phyloP scores from a whole-genome alignment of 1,140 invertebrate genomes.

The Caenorhabditis inopinata region DNA sequence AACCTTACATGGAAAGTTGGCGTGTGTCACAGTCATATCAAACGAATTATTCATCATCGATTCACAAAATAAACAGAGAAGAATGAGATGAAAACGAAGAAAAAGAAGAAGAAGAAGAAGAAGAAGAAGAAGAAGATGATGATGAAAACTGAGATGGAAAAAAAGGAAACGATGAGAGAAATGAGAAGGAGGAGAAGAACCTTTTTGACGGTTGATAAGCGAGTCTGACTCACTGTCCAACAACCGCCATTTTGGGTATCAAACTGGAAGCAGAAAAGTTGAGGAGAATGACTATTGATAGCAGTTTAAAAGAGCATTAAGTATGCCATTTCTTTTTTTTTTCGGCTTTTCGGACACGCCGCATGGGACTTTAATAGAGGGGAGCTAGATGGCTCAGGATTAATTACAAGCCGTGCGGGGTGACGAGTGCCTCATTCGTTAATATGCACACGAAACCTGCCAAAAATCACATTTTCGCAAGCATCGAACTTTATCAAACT shows the following conservation, averaged over 20 bases:
- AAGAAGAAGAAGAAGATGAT: neutral
- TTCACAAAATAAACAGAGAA: constrained; percentile 30
- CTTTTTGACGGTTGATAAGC: constrained; percentile 24
- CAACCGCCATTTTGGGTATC: neutral
- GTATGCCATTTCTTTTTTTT: no score
- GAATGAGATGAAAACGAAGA: constrained; percentile 14
- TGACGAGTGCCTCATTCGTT: no score
- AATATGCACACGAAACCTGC: no score
- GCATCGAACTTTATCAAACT: no score
- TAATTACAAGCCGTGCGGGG: no score
- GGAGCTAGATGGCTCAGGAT: no score
- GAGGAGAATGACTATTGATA: no score
- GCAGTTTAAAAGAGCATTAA: no score
- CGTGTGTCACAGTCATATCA: constrained; percentile 29
- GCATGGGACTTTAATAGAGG: no score
- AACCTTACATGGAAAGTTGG: constrained; percentile 20
- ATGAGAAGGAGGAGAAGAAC: constrained; percentile 18
- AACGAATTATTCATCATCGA: constrained; percentile 31
- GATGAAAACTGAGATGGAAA: neutral
- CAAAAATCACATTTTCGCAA: no score
- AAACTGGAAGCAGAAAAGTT: neutral
- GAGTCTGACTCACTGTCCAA: constrained; percentile 1
- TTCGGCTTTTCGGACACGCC: no score
- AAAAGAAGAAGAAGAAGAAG: neutral
- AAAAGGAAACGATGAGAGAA: constrained; percentile 26